phyloP scores from a whole-genome alignment of 2,113 vertebrate genomes.

The Cololabis saira region DNA sequence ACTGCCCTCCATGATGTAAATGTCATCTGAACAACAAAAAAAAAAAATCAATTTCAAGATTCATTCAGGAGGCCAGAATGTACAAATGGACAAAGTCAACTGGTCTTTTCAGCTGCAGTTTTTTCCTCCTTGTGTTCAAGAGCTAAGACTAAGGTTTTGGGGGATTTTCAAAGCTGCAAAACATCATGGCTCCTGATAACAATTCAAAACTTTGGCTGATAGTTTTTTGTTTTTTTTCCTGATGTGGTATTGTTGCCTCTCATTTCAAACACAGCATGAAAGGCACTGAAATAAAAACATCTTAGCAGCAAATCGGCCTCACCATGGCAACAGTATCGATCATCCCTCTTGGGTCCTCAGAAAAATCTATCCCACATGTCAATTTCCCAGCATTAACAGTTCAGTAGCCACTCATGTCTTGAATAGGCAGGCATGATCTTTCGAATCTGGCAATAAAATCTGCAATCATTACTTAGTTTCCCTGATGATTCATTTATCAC shows the following conservation, averaged over 20 bases:
- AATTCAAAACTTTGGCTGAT: conserved; percentile 63
- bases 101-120: conserved; percentile 19
- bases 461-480: conserved; percentile 67
- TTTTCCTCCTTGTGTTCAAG: conserved; percentile 4
- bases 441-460: conserved; percentile 66
- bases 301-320: conserved; percentile 73
- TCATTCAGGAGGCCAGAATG: conserved; percentile 54
- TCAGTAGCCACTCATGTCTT: conserved; percentile 65
- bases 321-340: conserved; percentile 80
- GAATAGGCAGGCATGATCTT: conserved; percentile 68
- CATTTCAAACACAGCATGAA: conserved; percentile 69
- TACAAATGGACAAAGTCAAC: conserved; percentile 49
- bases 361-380: conserved; percentile 75
- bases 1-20: conserved; percentile 63
- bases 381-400: conserved; percentile 74
- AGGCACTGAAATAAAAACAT: conserved; percentile 77
- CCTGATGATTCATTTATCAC: conserved; percentile 72
- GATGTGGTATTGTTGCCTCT: conserved; percentile 65
- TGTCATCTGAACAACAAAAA: conserved; percentile 55
- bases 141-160: not conserved
- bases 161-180: conserved; percentile 30
- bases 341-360: conserved; percentile 68
- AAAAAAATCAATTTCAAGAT: conserved; percentile 67
- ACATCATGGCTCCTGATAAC: conserved; percentile 41
- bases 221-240: conserved; percentile 49